Evolutionary conservation across 2,888 invertebrate genomes (phyloP), one percentile per base, ranked within the genome.

Genomic region (Lepetodrilus schrolli): DNA sequence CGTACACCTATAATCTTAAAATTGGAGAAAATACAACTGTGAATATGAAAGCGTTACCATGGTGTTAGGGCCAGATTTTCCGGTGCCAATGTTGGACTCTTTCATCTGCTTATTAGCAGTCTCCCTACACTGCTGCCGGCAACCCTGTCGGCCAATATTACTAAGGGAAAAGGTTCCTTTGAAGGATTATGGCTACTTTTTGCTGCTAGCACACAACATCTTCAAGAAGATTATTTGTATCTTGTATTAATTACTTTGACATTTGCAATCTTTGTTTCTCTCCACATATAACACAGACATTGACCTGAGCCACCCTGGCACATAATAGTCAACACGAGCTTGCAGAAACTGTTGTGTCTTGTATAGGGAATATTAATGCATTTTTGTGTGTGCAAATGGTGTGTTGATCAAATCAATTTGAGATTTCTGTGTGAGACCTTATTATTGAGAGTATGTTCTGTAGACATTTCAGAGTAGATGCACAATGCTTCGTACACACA

Each of bases 241-340:
- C 43, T 38, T 38, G 43, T 47, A 47, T 47, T 68, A 68, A 68
- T 68, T 68, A 68, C 68, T 68, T 68, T 68, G 68, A 68, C 68
- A 68, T 68, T 68, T 68, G 38, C 37, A 17, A 30, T 30, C 58
- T 30, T 58, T 58, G 58, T 58, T 58, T 58, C 30, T 30, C 30
- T 30, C 34, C 34, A 30, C 30, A 58, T 17, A 58, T 26, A 43
- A 13, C 43, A 43, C n/a, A 43, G 43, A 17, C n/a, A 43, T 43
- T 43, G 43, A 43, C 43, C 43, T 17, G n/a, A n/a, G n/a, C n/a
- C n/a, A n/a, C n/a, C n/a, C n/a, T n/a, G n/a, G n/a, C n/a, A n/a
- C n/a, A n/a, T n/a, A n/a, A n/a, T n/a, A n/a, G n/a, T n/a, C n/a
- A n/a, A n/a, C n/a, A n/a, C n/a, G n/a, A n/a, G n/a, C n/a, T n/a